Evolutionary conservation across 2,888 invertebrate genomes (phyloP).

Genomic region (Lasioglossum vierecki): DNA sequence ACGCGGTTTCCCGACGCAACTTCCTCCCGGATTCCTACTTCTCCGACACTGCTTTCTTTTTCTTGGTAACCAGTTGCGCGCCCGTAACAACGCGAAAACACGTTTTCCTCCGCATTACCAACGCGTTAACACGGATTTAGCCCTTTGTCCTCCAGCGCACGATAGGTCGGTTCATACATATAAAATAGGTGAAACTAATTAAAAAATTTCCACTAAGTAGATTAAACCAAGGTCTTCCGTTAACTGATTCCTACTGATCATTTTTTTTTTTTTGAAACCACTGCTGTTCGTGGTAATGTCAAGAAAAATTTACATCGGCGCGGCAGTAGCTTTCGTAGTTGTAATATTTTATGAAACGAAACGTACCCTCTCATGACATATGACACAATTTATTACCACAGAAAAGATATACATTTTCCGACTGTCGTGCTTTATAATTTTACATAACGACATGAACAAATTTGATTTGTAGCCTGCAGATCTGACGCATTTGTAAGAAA

Average conservation of each 20-base stretch:
- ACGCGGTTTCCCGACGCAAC: constrained; percentile 30
- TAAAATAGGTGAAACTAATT: neutral
- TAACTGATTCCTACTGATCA: neutral
- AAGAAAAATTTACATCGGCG: neutral
- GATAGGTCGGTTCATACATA: neutral
- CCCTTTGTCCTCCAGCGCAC: neutral
- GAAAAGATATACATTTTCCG: neutral
- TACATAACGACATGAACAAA: too few species aligned
- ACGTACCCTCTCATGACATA: neutral
- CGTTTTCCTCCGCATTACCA: neutral
- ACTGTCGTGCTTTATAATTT: neutral
- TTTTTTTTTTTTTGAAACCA: neutral
- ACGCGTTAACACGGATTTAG: neutral
- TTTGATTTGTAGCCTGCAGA: too few species aligned
- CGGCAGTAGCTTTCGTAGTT: too few species aligned
- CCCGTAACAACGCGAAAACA: neutral
- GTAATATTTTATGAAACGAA: neutral
- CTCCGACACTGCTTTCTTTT: neutral
- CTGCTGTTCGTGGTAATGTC: neutral
- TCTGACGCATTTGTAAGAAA: neutral
- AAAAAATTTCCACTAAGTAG: neutral
- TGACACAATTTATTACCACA: neutral
- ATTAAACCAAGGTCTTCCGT: neutral
- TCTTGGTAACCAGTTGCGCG: constrained; percentile 1
- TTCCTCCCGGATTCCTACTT: constrained; percentile 20